These are phyloP conservation scores for Pheosia gnoma DNA, from an alignment of 2,888 invertebrate genomes.

Conservation along the genomic window DNA sequence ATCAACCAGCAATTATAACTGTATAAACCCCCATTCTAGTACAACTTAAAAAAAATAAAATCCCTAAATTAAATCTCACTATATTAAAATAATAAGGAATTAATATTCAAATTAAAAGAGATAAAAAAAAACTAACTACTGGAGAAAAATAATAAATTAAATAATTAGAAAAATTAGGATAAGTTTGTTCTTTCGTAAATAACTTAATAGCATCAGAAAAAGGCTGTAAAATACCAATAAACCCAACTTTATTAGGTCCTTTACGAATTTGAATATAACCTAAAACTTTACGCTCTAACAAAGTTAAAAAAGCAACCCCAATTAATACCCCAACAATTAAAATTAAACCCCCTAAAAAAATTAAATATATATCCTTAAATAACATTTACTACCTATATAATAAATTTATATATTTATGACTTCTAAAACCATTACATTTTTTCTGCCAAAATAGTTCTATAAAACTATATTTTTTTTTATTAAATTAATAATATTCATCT, in stretches of 20 bases:
- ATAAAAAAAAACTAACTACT: slow-evolving; percentile 83
- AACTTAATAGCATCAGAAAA: slow-evolving; percentile 90
- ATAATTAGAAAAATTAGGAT: slow-evolving; percentile 85
- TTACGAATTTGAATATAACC: slow-evolving; percentile 90
- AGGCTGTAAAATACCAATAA: slow-evolving; percentile 86
- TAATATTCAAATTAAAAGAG: slow-evolving; percentile 83
- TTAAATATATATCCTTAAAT: slow-evolving; percentile 70
- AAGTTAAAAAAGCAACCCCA: slow-evolving; percentile 88
- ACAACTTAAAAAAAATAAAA: slow-evolving; percentile 87
- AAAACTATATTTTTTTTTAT: slow-evolving; percentile 16
- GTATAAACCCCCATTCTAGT: slow-evolving; percentile 86
- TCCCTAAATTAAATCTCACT: slow-evolving; percentile 82
- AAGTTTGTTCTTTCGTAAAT: slow-evolving; percentile 86
- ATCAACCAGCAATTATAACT: slow-evolving; percentile 86
- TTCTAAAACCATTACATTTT: slow-evolving; percentile 89
- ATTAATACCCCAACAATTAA: slow-evolving; percentile 85
- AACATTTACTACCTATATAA: slow-evolving; percentile 84
- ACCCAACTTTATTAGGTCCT: slow-evolving; percentile 88
- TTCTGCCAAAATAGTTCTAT: slow-evolving; percentile 85
- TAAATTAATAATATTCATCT: slow-evolving; percentile 54
- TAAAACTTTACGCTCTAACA: slow-evolving; percentile 88
- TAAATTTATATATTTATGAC: slow-evolving; percentile 82
- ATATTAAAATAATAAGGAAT: slow-evolving; percentile 83
- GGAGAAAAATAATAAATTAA: slow-evolving; percentile 85
- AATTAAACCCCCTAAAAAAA: slow-evolving; percentile 72